These are phyloP conservation scores for Cyanoderma ruficeps DNA, from an alignment of 2,113 vertebrate species.

Conservation along the genomic window DNA sequence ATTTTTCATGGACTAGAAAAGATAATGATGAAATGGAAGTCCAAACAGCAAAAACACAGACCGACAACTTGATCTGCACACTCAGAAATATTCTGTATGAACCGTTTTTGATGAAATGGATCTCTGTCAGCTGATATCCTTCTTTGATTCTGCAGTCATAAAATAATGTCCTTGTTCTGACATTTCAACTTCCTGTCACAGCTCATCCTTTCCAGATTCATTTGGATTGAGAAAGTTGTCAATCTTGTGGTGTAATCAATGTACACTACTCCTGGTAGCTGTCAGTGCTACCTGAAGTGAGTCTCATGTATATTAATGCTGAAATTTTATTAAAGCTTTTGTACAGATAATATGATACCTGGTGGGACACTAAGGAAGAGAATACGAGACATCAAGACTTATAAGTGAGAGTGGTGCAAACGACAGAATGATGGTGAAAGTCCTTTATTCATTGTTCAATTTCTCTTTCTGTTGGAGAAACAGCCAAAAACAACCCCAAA, in stretches of 20 bases:
- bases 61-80: neutral
- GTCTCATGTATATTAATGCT: constrained; percentile 54
- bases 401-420: neutral
- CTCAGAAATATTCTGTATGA: neutral
- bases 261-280: neutral
- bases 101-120: neutral
- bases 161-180: neutral
- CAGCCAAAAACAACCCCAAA: neutral
- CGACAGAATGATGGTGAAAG: neutral
- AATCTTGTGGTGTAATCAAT: constrained; percentile 11
- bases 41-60: neutral
- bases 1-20: neutral
- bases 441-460: neutral
- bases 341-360: constrained; percentile 33
- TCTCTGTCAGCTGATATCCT: neutral
- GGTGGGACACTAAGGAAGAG: neutral
- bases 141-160: neutral
- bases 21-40: neutral
- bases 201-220: constrained; percentile 4
- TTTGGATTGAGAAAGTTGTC: neutral
- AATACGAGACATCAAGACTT: neutral
- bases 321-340: constrained; percentile 26
- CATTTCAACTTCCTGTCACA: neutral
- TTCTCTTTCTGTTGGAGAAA: neutral
- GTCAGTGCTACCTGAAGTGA: neutral